Conservation (phyloP, 64 coral and sea anemone genomes). For the Porites lutea region DNA sequence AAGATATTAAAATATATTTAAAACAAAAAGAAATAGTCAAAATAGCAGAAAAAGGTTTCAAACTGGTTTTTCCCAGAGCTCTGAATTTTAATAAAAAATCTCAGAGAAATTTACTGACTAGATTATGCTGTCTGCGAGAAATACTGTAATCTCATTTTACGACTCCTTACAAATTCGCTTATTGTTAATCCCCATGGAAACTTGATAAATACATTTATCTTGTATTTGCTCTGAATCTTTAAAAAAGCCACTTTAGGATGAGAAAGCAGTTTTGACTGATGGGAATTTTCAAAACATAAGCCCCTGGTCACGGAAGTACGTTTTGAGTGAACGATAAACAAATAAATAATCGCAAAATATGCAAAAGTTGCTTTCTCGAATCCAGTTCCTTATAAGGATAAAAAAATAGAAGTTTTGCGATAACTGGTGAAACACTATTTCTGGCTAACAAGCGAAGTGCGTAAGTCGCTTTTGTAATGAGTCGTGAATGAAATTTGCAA, state of each 20-base stretch:
- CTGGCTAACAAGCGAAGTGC: neutral
- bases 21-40: too few relatives aligned
- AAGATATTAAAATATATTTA: too few relatives aligned
- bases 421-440: neutral
- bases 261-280: constrained; percentile 28
- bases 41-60: too few relatives aligned
- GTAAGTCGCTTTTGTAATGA: constrained; percentile 7
- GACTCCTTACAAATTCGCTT: constrained; percentile 6
- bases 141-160: neutral
- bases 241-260: neutral
- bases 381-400: neutral
- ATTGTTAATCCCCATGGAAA: constrained; percentile 23
- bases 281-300: neutral
- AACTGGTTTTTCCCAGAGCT: too few relatives aligned
- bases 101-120: neutral
- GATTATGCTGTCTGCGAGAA: neutral
- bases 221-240: neutral
- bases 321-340: neutral
- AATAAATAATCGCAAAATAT: neutral
- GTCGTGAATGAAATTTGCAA: constrained; percentile 34
- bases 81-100: neutral
- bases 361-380: neutral
- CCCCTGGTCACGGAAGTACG: constrained; percentile 26
- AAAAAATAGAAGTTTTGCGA: neutral
- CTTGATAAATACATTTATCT: neutral